phyloP scores from a whole-genome alignment of 2,113 vertebrate species.

The Bos indicus region DNA sequence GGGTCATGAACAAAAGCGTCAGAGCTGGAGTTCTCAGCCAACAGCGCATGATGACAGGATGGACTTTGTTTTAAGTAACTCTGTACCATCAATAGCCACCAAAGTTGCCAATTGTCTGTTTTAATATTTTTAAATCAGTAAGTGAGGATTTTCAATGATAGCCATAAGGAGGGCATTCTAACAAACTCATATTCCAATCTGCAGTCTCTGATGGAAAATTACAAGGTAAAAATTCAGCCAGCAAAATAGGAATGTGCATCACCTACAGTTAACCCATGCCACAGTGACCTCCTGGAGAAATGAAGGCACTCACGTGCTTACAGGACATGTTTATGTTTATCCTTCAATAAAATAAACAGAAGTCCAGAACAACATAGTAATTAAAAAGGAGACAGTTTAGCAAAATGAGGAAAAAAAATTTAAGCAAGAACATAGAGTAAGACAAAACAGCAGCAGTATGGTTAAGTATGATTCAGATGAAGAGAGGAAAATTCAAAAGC shows the following conservation, averaged over 20 bases:
- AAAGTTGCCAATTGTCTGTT: neutral
- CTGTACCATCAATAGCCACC: no score
- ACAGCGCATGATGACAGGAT: no score
- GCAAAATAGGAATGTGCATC: neutral
- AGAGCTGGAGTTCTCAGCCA: neutral
- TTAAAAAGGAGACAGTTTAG: neutral
- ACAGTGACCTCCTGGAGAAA: neutral
- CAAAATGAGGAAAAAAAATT: neutral
- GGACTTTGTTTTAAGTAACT: neutral
- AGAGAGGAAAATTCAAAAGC: neutral
- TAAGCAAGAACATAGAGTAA: neutral
- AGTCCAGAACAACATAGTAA: neutral
- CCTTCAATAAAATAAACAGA: neutral
- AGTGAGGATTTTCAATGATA: neutral
- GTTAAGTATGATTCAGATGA: neutral
- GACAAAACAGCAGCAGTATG: neutral
- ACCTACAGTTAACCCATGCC: neutral
- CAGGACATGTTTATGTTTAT: neutral
- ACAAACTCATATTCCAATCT: neutral
- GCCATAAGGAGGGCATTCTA: neutral
- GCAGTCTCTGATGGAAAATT: neutral
- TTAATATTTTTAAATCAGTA: neutral
- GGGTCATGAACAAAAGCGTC: neutral
- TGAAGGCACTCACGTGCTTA: neutral
- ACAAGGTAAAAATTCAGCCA: neutral